Base-by-base conservation (phyloP, 2,888 invertebrate genomes). In the Lamproptera curius region DNA sequence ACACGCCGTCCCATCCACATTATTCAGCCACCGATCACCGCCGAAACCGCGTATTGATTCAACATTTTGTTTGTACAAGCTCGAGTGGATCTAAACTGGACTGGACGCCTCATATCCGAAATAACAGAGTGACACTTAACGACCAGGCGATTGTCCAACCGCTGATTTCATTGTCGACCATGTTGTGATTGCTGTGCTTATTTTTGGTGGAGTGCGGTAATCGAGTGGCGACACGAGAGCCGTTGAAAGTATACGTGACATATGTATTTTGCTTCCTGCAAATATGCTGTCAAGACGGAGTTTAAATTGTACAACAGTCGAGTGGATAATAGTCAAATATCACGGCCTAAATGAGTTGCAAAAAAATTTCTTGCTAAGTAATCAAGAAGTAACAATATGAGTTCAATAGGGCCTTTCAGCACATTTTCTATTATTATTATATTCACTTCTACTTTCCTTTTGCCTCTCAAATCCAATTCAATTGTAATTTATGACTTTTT, bases 51-150 rank as follows among this genome's bases (percentile, higher is more conserved):
- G 46, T 67, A 59, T 71, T 67, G 66, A 68, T 68, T 58, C 55
- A 58, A 13, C 23, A 38, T 35, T 56, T 59, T 70, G 62, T 68
- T 62, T 65, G 63, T 51, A 51, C 50, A 57, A 55, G 50, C 46
- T 55, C 57, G 49, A 63, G 62, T 60, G 55, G 50, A 59, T 63
- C 59, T 42, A 57, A 66, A 68, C 67, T 67, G 64, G 63, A 60
- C 65, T 61, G 65, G 54, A 57, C 58, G 68, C 67, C 65, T 73
- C 73, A 66, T 70, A 75, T 78, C 73, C 67, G 57, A 69, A 70
- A 55, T 77, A 71, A 72, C 70, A 45, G 55, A 68, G 62, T 50
- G 55, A 59, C 61, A 55, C 70, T 71, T 52, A 46, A 59, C 53
- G 52, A 43, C 52, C 15, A 42, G 31, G 36, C 42, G 53, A 62